Evolutionary conservation across 2,888 invertebrate species (phyloP).

Genomic region (Linyphia triangularis): DNA sequence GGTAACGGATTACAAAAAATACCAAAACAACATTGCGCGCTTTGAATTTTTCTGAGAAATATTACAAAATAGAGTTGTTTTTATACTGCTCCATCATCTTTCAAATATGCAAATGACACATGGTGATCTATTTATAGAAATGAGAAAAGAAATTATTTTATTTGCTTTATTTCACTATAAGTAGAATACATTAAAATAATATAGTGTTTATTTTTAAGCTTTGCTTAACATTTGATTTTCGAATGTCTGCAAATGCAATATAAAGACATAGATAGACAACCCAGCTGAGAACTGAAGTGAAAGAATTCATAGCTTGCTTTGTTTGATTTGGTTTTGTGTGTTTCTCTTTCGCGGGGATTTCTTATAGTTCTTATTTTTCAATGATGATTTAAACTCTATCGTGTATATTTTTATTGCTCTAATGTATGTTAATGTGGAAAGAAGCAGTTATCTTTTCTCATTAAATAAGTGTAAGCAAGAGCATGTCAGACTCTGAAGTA

Average conservation of each 20-base stretch:
- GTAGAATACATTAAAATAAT: no score
- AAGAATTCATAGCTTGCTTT: background rate
- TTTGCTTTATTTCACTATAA: no score
- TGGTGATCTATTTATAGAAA: no score
- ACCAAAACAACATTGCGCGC: slow-evolving; percentile 33
- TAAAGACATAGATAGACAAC: no score
- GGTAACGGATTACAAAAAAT: background rate
- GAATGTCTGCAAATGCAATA: no score
- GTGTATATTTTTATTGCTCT: background rate
- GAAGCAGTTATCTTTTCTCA: slow-evolving; percentile 17
- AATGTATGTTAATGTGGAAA: slow-evolving; percentile 45
- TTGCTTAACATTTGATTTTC: no score
- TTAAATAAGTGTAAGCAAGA: background rate
- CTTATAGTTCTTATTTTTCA: background rate
- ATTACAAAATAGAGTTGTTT: slow-evolving; percentile 18
- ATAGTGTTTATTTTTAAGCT: no score
- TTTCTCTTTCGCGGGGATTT: background rate
- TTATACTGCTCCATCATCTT: background rate
- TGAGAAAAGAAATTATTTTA: no score
- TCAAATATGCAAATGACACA: no score
- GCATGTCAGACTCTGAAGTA: slow-evolving; percentile 69
- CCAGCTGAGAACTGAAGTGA: background rate
- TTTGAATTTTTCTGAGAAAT: slow-evolving; percentile 28
- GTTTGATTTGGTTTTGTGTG: background rate
- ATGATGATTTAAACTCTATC: background rate